Percentiles rank a stretch among this genome's conserved stretches.
Conservation (phyloP, 23 tunicate genomes). For the Botrylloides violaceus region DNA sequence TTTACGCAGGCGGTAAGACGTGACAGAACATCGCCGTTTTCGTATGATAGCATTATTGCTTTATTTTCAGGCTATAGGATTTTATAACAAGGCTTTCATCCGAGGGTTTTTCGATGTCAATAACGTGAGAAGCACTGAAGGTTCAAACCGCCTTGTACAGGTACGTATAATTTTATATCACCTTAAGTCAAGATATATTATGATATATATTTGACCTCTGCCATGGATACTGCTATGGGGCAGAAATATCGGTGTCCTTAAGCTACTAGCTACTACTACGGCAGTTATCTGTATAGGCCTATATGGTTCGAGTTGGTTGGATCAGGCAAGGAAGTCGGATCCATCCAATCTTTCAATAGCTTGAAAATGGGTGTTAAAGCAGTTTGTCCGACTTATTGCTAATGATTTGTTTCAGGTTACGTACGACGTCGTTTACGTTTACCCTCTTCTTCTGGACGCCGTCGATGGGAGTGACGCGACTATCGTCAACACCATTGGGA, state of each 20-base stretch:
- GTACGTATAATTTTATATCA: not conserved
- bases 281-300: too few species aligned
- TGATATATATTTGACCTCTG: too few species aligned
- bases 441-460: not conserved
- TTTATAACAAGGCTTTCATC: not conserved
- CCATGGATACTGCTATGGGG: too few species aligned
- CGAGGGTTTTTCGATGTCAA: conserved; percentile 14
- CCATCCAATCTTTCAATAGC: too few species aligned
- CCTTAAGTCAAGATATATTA: too few species aligned
- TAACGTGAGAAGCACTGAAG: not conserved
- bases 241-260: too few species aligned
- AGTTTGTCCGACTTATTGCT: too few species aligned
- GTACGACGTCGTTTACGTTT: conserved; percentile 8
- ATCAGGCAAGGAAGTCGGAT: too few species aligned
- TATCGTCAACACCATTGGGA: conserved; percentile 6
- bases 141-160: not conserved
- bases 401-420: conserved; percentile 9
- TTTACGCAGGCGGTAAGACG: not conserved
- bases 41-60: not conserved
- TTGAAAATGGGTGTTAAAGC: too few species aligned
- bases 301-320: too few species aligned
- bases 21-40: not conserved
- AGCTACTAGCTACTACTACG: too few species aligned
- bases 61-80: conserved; percentile 10
- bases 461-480: not conserved